phyloP scores from a whole-genome alignment of 2,113 vertebrate genomes.

The Marcusenius ussheri region DNA sequence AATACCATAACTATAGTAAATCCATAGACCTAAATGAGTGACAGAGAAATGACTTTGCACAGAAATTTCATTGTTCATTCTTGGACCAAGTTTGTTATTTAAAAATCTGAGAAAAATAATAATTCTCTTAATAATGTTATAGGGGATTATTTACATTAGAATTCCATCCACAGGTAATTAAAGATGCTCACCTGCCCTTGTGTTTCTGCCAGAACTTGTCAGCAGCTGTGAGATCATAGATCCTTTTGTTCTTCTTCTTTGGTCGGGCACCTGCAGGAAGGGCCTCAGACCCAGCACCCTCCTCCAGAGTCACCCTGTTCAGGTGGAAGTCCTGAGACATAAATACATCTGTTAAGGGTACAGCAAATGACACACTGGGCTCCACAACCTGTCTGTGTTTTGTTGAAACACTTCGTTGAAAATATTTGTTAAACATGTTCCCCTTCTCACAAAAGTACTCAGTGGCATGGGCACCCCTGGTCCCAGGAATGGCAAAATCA shows the following conservation, averaged over 20 bases:
- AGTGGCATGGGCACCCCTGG: background rate
- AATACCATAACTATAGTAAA: background rate
- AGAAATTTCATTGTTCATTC: background rate
- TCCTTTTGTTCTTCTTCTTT: slow-evolving; percentile 91
- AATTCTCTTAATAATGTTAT: background rate
- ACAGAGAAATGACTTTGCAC: background rate
- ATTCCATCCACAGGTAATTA: background rate
- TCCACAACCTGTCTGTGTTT: background rate
- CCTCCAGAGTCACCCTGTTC: slow-evolving; percentile 87
- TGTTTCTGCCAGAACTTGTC: slow-evolving; percentile 98
- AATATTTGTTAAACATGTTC: background rate
- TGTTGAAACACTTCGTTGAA: background rate
- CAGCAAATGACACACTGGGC: background rate
- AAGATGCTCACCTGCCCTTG: slow-evolving; percentile 82
- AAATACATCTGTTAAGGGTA: slow-evolving; percentile 2
- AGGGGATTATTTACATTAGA: background rate
- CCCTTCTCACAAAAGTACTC: background rate
- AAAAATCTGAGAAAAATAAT: background rate
- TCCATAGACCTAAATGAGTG: background rate
- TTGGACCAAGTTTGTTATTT: background rate
- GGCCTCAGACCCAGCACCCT: slow-evolving; percentile 68
- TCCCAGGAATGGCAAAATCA: background rate
- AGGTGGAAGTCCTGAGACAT: slow-evolving; percentile 82
- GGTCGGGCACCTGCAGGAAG: slow-evolving; percentile 86
- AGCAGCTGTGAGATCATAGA: slow-evolving; percentile 83